Conservation (phyloP, 2,797 vertebrate species). For the Galagoides demidoff region DNA sequence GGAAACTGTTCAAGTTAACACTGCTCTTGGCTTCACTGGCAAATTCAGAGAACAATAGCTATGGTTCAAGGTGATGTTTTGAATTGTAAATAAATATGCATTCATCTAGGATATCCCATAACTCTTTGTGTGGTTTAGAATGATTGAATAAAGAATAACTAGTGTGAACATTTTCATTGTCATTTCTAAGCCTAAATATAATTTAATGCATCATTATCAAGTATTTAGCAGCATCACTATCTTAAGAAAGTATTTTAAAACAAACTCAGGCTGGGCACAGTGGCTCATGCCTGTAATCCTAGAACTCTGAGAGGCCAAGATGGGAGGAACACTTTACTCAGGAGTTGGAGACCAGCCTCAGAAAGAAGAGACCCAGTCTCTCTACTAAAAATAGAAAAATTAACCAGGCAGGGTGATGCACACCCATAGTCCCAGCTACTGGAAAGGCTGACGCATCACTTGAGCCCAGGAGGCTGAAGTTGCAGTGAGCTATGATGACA, state of each 20-base stretch:
- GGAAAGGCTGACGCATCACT: background rate
- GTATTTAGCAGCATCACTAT: background rate
- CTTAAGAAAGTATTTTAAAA: background rate
- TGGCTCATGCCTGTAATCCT: background rate
- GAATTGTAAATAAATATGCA: background rate
- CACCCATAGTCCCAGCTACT: background rate
- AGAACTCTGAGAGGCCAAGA: background rate
- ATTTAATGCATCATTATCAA: background rate
- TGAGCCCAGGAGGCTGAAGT: background rate
- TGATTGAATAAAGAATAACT: slow-evolving; percentile 21
- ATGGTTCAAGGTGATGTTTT: background rate
- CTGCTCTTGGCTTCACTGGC: background rate
- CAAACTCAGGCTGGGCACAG: background rate
- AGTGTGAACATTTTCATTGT: background rate
- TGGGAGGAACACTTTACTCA: background rate
- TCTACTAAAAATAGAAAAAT: background rate
- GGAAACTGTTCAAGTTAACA: background rate
- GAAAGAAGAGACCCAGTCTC: background rate
- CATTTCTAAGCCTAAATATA: slow-evolving; percentile 7
- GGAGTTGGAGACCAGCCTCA: background rate
- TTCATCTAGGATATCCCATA: background rate
- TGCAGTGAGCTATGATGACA: background rate
- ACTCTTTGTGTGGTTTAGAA: slow-evolving; percentile 4
- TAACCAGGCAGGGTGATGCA: background rate
- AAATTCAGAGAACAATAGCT: background rate